These are phyloP conservation scores for Syngnathus typhle DNA, from an alignment of 2,113 vertebrate genomes.

Conservation along the genomic window DNA sequence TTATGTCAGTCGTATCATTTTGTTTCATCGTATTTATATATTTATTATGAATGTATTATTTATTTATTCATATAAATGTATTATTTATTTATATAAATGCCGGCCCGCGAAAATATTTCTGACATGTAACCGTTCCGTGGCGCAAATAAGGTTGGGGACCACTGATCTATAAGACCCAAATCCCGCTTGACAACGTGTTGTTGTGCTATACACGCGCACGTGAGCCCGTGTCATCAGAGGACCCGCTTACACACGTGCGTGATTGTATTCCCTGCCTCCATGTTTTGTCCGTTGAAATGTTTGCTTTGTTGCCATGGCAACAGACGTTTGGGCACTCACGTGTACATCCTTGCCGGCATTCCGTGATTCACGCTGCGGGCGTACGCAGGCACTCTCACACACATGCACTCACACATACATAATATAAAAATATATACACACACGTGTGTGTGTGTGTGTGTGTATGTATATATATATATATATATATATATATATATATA, in stretches of 20 bases:
- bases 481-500: too few relatives aligned
- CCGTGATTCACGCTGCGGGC: constrained; percentile 51
- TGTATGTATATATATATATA: not conserved
- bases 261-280: constrained; percentile 2
- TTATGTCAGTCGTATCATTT: too few relatives aligned
- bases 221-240: constrained; percentile 21
- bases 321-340: constrained; percentile 60
- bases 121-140: too few relatives aligned
- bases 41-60: too few relatives aligned
- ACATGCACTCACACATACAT: constrained; percentile 18
- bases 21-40: too few relatives aligned
- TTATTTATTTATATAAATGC: too few relatives aligned
- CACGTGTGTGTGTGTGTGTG: too few relatives aligned
- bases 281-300: constrained; percentile 47
- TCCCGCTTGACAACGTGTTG: not conserved
- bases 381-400: constrained; percentile 30
- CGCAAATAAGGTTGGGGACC: too few relatives aligned
- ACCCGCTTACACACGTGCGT: not conserved
- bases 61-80: too few relatives aligned
- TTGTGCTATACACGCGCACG: not conserved
- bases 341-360: constrained; percentile 60
- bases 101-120: too few relatives aligned
- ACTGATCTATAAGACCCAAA: not conserved
- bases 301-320: constrained; percentile 71
- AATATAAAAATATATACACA: constrained; percentile 16